Evolutionary conservation across 2,113 vertebrate genomes (phyloP).

Genomic region (Zosterops hypoxanthus): DNA sequence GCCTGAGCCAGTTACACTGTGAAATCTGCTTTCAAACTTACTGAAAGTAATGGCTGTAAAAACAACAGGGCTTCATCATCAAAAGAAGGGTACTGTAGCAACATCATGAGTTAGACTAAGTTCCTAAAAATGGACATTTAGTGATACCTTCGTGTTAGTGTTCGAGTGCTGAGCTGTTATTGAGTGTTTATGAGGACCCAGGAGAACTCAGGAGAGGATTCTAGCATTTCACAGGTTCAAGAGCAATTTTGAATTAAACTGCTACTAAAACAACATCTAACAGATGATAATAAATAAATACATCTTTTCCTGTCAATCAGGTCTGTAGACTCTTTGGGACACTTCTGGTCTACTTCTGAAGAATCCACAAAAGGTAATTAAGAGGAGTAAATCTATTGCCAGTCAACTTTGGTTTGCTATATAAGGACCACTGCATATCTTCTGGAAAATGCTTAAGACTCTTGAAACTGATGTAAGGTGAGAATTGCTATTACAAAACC

Average conservation of each 20-base stretch:
- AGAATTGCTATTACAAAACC: background rate
- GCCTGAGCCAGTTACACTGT: background rate
- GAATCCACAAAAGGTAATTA: background rate
- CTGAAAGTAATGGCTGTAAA: background rate
- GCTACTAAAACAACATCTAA: background rate
- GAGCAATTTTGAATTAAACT: background rate
- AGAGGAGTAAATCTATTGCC: background rate
- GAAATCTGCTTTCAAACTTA: background rate
- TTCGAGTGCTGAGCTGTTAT: background rate
- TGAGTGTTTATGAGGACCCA: background rate
- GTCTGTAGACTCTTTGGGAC: background rate
- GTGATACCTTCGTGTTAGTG: background rate
- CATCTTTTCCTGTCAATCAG: background rate
- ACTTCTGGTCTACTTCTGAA: background rate
- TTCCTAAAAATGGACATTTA: background rate
- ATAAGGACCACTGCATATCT: background rate
- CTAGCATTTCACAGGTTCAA: background rate
- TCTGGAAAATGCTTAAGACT: background rate
- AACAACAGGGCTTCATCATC: background rate
- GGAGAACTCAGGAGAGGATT: background rate
- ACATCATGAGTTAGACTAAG: background rate
- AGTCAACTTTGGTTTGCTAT: background rate
- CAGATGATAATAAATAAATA: background rate
- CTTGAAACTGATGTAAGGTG: background rate
- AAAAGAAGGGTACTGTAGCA: background rate